Evolutionary conservation across 2,888 invertebrate species (phyloP).

Genomic region (Seira musarum): DNA sequence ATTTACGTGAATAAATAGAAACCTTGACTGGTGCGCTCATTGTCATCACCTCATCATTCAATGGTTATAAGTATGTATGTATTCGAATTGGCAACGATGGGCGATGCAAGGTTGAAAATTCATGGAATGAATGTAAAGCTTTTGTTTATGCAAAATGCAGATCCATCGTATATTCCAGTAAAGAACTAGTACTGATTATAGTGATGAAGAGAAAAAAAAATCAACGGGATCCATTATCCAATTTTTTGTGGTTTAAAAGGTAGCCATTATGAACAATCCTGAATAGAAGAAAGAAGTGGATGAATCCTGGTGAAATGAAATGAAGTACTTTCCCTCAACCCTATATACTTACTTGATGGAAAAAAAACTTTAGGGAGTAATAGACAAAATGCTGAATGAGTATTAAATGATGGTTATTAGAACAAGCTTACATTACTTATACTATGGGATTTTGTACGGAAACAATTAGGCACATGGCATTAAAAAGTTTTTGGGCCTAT

Average conservation of each 20-base stretch:
- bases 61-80: no score
- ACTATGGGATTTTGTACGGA: not conserved
- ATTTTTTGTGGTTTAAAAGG: conserved; percentile 17
- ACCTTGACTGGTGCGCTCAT: no score
- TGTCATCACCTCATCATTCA: no score
- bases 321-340: conserved; percentile 14
- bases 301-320: not conserved
- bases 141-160: no score
- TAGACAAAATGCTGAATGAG: not conserved
- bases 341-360: conserved; percentile 3
- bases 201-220: not conserved
- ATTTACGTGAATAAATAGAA: no score
- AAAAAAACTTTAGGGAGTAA: not conserved
- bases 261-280: not conserved
- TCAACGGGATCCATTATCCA: not conserved
- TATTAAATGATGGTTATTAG: conserved; percentile 13
- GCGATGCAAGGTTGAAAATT: no score
- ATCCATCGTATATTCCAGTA: no score
- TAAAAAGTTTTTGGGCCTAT: conserved; percentile 3
- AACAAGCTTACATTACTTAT: not conserved
- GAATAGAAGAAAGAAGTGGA: not conserved
- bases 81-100: no score
- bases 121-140: no score
- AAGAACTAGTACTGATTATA: no score
- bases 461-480: not conserved